phyloP scores from a whole-genome alignment of 2,113 vertebrate genomes.

The Motacilla alba region DNA sequence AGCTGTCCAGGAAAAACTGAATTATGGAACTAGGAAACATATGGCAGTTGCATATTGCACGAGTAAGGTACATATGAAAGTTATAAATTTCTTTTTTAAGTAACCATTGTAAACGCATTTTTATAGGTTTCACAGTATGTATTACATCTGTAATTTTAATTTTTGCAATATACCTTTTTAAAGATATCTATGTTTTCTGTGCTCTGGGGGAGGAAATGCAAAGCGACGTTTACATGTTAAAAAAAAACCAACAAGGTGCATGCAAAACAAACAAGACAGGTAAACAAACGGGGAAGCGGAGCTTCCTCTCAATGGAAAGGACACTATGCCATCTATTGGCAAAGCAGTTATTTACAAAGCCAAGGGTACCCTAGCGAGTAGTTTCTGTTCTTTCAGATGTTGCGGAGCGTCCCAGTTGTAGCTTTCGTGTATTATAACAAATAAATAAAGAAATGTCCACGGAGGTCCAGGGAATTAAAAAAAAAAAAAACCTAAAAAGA shows the following conservation, averaged over 20 bases:
- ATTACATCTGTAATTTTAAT: constrained; percentile 80
- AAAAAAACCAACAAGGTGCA: neutral
- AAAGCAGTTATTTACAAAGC: constrained; percentile 57
- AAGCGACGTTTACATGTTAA: constrained; percentile 32
- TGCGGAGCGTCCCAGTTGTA: neutral
- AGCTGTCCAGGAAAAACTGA: constrained; percentile 80
- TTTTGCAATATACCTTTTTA: constrained; percentile 74
- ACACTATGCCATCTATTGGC: constrained; percentile 71
- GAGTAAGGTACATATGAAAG: constrained; percentile 80
- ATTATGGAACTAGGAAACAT: constrained; percentile 80
- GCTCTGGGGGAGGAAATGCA: constrained; percentile 24
- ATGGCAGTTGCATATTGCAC: constrained; percentile 75
- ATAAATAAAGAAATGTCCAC: neutral
- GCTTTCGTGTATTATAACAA: neutral
- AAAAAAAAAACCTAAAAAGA: no score
- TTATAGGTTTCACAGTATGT: constrained; percentile 79
- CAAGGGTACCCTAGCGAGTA: neutral
- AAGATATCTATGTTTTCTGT: constrained; percentile 69
- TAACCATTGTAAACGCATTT: constrained; percentile 80
- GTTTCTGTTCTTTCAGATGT: neutral
- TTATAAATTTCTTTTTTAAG: constrained; percentile 83
- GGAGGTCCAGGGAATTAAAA: neutral
- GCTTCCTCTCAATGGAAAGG: constrained; percentile 53
- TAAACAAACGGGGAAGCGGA: constrained; percentile 22
- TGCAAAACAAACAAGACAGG: constrained; percentile 48